Evolutionary conservation across 2,888 invertebrate genomes (phyloP).

Genomic region (Anthophora plumipes): DNA sequence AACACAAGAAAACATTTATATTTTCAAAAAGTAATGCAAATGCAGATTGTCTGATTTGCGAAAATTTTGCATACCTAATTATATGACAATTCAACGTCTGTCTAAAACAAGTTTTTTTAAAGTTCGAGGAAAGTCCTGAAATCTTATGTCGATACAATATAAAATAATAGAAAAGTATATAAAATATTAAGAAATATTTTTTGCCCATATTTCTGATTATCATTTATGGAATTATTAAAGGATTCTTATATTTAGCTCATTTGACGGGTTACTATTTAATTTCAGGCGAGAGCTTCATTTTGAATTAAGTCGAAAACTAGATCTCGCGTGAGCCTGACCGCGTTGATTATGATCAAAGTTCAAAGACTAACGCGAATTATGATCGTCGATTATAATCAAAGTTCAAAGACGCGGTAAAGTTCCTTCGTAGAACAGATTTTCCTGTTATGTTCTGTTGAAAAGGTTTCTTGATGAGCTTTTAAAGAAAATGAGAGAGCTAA

Average conservation of each 20-base stretch:
- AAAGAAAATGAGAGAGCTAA: constrained; percentile 1
- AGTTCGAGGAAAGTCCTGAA: no score
- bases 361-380: constrained; percentile 11
- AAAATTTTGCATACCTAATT: no score
- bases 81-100: no score
- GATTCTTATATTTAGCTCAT: not conserved
- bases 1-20: no score
- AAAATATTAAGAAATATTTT: no score
- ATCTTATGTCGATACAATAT: no score
- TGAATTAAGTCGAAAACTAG: constrained; percentile 18
- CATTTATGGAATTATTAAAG: not conserved
- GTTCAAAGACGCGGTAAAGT: constrained; percentile 12
- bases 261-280: constrained; percentile 17
- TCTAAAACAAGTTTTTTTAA: no score
- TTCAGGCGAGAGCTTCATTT: not conserved
- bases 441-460: not conserved
- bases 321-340: constrained; percentile 3
- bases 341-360: constrained; percentile 22
- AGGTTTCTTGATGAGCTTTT: not conserved
- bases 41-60: no score
- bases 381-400: constrained; percentile 18
- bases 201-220: not conserved
- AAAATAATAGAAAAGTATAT: no score
- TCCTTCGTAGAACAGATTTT: not conserved
- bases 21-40: no score